Base-by-base conservation (phyloP, 2,888 invertebrate species). In the Parthenolecanium corni region DNA sequence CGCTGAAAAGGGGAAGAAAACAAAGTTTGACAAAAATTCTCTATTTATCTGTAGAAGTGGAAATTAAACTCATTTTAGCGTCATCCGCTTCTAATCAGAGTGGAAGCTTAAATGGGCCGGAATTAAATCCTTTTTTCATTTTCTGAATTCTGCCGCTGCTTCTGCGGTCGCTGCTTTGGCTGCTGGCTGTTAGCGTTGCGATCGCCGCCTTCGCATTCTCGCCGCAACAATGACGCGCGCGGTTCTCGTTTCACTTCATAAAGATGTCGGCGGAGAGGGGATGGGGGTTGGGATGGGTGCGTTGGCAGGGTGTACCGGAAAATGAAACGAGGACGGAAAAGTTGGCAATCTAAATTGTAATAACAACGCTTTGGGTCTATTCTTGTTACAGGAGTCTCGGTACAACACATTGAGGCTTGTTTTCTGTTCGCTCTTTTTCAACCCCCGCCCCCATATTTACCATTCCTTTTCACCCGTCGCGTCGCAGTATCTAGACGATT, bases 61-160 rank as follows among this genome's bases (percentile, higher is more conserved):
- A 40, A 54, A 54, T 54, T 54, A 54, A 54, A 42, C 54, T 54
- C 54, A 42, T 54, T 54, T 54, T 42, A 54, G 23, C 54, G 54
- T 54, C 54, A 54, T 54, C 53, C 54, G 36, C 40, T 54, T 54
- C 42, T 54, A 54, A 54, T 54, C 54, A 54, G 40, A 54, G 54
- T 54, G 54, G 54, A 54, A 54, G 54, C 54, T 54, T 54, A 54
- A 54, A 54, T 54, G 54, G 54, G 12, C 42, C 54, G 40, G 54
- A 54, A 54, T 54, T 42, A 54, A 54, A 54, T 54, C 54, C 53
- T 54, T 54, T 54, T 54, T 38, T 25, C 12, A 12, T 36, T 21
- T 5, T n/a, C n/a, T n/a, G n/a, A n/a, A n/a, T n/a, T n/a, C 38
- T 18, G 31, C 52, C 52, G 20, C 31, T 20, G 36, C 36, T 31